Evolutionary conservation across 2,888 invertebrate species (phyloP).

Genomic region (Calameuta idolon): DNA sequence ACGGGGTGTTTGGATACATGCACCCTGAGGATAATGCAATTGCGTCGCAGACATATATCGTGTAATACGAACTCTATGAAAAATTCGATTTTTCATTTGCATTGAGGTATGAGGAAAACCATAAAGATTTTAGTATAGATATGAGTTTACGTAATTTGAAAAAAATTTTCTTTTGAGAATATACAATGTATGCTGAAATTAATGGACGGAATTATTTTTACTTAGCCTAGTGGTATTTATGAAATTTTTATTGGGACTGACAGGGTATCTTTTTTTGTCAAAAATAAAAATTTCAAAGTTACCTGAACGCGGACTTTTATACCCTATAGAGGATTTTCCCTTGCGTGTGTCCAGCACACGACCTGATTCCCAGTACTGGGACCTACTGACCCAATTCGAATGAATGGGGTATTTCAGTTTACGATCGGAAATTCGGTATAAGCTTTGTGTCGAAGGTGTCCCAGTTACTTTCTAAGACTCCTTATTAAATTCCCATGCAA

Average conservation of each 20-base stretch:
- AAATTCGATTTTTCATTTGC: neutral
- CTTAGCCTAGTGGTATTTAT: neutral
- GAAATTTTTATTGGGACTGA: neutral
- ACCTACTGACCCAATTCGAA: conserved; percentile 51
- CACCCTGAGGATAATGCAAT: neutral
- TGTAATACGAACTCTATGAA: neutral
- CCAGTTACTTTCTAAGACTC: conserved; percentile 18
- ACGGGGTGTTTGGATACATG: conserved; percentile 2
- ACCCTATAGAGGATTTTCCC: conserved; percentile 31
- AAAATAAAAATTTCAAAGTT: conserved; percentile 15
- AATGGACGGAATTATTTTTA: neutral
- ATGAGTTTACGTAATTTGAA: neutral
- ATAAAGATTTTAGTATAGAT: neutral
- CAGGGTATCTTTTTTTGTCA: neutral
- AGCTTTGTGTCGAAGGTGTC: conserved; percentile 29
- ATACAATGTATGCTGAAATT: neutral
- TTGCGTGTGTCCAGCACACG: conserved; percentile 56
- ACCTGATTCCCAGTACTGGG: conserved; percentile 48
- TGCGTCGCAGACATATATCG: neutral
- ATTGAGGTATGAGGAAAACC: neutral
- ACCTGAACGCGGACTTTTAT: conserved; percentile 34
- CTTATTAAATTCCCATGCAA: neutral
- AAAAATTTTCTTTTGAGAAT: neutral
- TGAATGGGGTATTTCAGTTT: conserved; percentile 35
- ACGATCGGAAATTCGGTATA: conserved; percentile 35